phyloP scores from a whole-genome alignment of 2,797 vertebrate species.

The Pseudochirops corinnae region DNA sequence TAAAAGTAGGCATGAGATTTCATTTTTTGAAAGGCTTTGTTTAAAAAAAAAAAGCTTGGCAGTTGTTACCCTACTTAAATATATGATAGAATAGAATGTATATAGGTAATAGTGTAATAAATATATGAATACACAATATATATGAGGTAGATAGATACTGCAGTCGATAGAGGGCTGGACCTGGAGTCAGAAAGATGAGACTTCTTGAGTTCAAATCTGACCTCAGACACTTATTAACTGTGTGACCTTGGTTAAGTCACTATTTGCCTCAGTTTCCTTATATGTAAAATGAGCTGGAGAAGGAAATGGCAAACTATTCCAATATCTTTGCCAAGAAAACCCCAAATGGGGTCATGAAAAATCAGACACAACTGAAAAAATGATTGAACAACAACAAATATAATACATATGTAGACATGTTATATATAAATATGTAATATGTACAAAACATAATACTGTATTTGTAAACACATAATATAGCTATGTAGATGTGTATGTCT shows the following conservation, averaged over 20 bases:
- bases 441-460: neutral
- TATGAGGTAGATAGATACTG: neutral
- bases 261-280: neutral
- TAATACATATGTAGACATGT: too few relatives aligned
- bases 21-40: conserved; percentile 21
- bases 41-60: conserved; percentile 22
- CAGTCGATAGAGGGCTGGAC: too few relatives aligned
- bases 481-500: neutral
- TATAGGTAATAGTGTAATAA: neutral
- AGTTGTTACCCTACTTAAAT: conserved; percentile 15
- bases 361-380: neutral
- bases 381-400: neutral
- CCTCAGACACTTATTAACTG: neutral
- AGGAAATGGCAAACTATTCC: neutral
- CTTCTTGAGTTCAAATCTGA: neutral
- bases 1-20: conserved; percentile 28
- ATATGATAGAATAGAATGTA: neutral
- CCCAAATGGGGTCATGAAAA: neutral
- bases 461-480: neutral
- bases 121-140: neutral
- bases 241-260: neutral
- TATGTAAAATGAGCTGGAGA: neutral
- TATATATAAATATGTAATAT: too few relatives aligned
- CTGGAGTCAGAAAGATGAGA: neutral
- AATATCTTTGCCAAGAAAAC: neutral